Evolutionary conservation across 2,797 vertebrate genomes (phyloP).

Genomic region (Falco cherrug): DNA sequence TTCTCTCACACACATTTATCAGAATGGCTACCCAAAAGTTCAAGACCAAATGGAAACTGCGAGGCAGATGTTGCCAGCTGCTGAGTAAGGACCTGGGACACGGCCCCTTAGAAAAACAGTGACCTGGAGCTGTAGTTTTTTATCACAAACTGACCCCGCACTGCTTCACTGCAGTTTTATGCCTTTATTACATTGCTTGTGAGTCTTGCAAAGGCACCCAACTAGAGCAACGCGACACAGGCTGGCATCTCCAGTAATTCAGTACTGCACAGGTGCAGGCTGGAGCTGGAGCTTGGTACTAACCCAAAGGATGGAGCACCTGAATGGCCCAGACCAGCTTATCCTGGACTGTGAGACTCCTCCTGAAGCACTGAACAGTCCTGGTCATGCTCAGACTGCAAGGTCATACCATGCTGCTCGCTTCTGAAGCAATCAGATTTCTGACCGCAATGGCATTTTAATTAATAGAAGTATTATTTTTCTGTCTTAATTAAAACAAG

Average conservation of each 20-base stretch:
- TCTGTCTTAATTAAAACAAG: constrained; percentile 12
- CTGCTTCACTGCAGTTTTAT: neutral
- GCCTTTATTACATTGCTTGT: neutral
- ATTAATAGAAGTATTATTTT: neutral
- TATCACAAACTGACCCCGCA: accelerated
- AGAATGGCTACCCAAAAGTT: neutral
- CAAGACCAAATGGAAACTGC: neutral
- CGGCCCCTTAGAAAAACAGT: neutral
- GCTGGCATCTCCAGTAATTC: neutral
- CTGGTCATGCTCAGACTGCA: neutral
- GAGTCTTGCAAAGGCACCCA: neutral
- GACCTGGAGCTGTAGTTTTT: neutral
- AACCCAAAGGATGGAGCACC: accelerated
- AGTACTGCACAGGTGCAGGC: neutral
- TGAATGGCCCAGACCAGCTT: neutral
- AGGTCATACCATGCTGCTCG: neutral
- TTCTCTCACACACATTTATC: neutral
- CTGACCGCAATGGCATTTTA: neutral
- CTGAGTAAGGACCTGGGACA: neutral
- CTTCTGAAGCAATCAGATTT: neutral
- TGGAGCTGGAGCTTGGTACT: neutral
- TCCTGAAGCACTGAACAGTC: neutral
- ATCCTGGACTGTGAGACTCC: neutral
- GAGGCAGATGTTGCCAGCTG: neutral
- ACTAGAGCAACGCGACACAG: neutral